phyloP scores from a whole-genome alignment of 2,113 vertebrate genomes.

The Hippolais icterina region DNA sequence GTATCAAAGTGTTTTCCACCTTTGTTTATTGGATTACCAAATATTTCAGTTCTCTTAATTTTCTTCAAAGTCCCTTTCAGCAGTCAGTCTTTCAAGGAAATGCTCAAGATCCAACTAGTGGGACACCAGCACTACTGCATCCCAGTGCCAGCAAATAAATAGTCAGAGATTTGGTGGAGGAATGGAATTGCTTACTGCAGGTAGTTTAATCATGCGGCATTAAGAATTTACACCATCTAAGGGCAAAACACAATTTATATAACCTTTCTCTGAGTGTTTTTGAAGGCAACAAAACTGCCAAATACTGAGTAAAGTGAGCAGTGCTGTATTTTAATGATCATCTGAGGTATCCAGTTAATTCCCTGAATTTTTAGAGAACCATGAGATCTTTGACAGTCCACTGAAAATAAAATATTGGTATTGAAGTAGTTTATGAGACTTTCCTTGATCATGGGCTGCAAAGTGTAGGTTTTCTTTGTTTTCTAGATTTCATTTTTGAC shows the following conservation, averaged over 20 bases:
- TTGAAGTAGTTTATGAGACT: neutral
- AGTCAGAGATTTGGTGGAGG: neutral
- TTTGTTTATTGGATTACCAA: neutral
- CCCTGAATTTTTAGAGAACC: neutral
- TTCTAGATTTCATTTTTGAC: conserved; percentile 8
- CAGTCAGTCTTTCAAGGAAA: neutral
- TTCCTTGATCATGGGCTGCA: neutral
- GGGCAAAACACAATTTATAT: neutral
- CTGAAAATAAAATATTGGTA: neutral
- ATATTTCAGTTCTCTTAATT: neutral
- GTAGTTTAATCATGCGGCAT: neutral
- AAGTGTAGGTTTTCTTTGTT: neutral
- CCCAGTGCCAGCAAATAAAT: neutral
- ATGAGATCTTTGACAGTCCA: neutral
- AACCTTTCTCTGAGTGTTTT: neutral
- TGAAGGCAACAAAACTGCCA: neutral
- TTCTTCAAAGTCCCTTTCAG: neutral
- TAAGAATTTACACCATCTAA: neutral
- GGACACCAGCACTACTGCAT: neutral
- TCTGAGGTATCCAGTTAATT: neutral
- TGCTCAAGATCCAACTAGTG: neutral
- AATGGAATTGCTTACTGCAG: neutral
- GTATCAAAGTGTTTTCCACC: neutral
- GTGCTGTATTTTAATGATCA: neutral
- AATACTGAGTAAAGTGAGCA: neutral